Evolutionary conservation across 2,888 invertebrate species (phyloP).

Genomic region (Clunio marinus): DNA sequence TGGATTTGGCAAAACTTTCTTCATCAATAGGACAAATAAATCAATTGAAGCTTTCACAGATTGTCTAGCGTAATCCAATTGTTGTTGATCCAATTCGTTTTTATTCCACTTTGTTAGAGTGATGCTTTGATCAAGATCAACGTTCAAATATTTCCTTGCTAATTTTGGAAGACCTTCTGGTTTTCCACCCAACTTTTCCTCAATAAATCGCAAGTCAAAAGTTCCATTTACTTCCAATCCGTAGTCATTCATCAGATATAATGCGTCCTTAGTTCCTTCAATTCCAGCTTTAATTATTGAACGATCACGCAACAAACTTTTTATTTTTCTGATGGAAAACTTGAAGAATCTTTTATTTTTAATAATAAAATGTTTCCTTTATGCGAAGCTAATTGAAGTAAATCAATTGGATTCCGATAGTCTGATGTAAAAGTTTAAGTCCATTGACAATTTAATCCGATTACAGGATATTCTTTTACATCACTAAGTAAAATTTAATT

Average conservation of each 20-base stretch:
- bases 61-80: too few relatives aligned
- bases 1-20: too few relatives aligned
- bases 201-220: conserved; percentile 66
- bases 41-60: too few relatives aligned
- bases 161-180: too few relatives aligned
- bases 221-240: conserved; percentile 57
- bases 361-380: conserved; percentile 9
- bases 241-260: conserved; percentile 62
- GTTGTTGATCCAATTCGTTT: too few relatives aligned
- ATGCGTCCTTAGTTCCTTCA: conserved; percentile 65
- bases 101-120: too few relatives aligned
- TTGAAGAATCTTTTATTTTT: too few relatives aligned
- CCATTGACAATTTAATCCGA: conserved; percentile 17
- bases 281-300: not conserved
- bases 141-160: not conserved
- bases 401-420: not conserved
- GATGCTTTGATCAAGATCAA: too few relatives aligned
- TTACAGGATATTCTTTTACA: conserved; percentile 7
- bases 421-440: not conserved
- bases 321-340: too few relatives aligned
- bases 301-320: not conserved
- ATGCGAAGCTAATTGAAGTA: conserved; percentile 5
- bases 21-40: too few relatives aligned
- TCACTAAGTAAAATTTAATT: too few relatives aligned
- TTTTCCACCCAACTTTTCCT: too few relatives aligned